phyloP scores from a whole-genome alignment of 37 sponge, comb jelly and placozoan species.

The Sycon ciliatum region DNA sequence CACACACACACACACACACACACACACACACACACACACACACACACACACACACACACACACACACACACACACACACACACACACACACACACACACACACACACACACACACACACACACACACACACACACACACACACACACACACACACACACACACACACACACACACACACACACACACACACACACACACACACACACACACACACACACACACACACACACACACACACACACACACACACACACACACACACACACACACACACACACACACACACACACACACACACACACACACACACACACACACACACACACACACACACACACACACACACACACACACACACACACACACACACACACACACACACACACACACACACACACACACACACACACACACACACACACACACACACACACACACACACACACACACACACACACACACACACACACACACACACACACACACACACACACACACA shows the following conservation, averaged over 20 bases:
- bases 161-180: conserved; percentile 5
- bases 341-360: conserved; percentile 5
- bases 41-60: conserved; percentile 5
- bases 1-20: conserved; percentile 5
- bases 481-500: conserved; percentile 5
- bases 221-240: conserved; percentile 5
- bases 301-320: conserved; percentile 5
- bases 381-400: conserved; percentile 5
- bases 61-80: conserved; percentile 5
- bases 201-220: conserved; percentile 5
- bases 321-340: conserved; percentile 5
- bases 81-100: conserved; percentile 5
- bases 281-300: conserved; percentile 5
- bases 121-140: conserved; percentile 5
- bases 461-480: conserved; percentile 5
- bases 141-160: conserved; percentile 5
- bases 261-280: conserved; percentile 5
- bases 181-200: conserved; percentile 5
- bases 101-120: conserved; percentile 5
- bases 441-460: conserved; percentile 5
- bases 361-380: conserved; percentile 5
- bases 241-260: conserved; percentile 5
- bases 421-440: conserved; percentile 5
- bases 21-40: conserved; percentile 5
- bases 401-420: conserved; percentile 5